These are phyloP conservation scores for Galeopterus variegatus DNA, from an alignment of 2,113 vertebrate genomes.

Conservation along the genomic window DNA sequence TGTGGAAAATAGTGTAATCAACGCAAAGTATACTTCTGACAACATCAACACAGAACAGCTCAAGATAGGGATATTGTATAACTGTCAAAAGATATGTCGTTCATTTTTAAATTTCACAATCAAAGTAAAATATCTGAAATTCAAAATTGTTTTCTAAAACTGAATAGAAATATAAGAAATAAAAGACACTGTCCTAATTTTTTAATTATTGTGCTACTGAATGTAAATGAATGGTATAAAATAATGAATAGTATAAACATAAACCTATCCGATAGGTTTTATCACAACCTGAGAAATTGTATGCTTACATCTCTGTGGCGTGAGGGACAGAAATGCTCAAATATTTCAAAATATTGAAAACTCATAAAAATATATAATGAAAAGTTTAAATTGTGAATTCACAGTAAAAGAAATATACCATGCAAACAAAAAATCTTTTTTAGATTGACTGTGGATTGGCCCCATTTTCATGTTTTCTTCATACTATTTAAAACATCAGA, in stretches of 20 bases:
- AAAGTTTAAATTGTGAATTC: constrained; percentile 40
- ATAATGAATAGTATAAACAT: too few relatives aligned
- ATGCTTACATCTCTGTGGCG: not conserved
- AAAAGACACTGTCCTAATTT: not conserved
- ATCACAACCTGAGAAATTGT: not conserved
- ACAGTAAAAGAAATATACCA: not conserved
- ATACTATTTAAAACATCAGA: not conserved
- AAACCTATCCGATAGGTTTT: not conserved
- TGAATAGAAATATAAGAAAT: not conserved
- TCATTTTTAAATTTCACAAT: constrained; percentile 31
- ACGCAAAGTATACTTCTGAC: not conserved
- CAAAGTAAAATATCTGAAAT: constrained; percentile 1
- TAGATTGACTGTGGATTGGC: not conserved
- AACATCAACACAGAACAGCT: not conserved
- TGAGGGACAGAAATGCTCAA: not conserved
- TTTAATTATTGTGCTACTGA: not conserved
- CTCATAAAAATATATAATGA: not conserved
- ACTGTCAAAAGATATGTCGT: not conserved
- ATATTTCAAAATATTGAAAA: constrained; percentile 49
- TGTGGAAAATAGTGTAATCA: constrained; percentile 14
- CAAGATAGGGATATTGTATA: not conserved
- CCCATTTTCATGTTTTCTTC: not conserved
- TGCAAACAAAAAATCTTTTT: not conserved
- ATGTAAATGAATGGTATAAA: not conserved
- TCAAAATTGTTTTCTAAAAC: constrained; percentile 10